Base-by-base conservation (phyloP, 2,797 vertebrate species). In the Gallinago solitaria region DNA sequence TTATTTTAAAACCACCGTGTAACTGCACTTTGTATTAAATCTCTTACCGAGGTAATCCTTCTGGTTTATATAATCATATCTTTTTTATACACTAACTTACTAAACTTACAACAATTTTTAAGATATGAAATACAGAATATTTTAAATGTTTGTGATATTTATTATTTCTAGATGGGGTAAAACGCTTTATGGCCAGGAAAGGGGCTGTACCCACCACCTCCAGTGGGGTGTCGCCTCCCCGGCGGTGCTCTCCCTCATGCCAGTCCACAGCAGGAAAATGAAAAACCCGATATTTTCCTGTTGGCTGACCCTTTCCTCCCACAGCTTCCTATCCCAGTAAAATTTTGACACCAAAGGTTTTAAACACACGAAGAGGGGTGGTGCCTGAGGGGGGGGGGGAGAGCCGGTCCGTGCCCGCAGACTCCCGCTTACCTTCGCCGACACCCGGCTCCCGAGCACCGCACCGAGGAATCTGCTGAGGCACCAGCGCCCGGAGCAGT, bases 261-360 rank as follows among this genome's bases (percentile, higher is more conserved):
- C 54, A n/a, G 32, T 13, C 32, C n/a, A 33, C 56, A 33, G 16
- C 24, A 79, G 95, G 93, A 94, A 95, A 89, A 89, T 80, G 67
- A 91, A 94, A 81, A 70, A 0, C 45, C 9, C 0, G 4, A 6
- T 92, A 87, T 80, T 41, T 96, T 95, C 95, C 96, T 94, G 77
- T 93, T 94, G 83, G 86, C 91, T 95, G 94, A 94, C 96, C 89
- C 77, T 16, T 93, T 95, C 95, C 90, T 92, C 71, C 86, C 90
- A 50, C 64, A 51, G 74, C 47, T 96, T 94, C 94, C 95, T 54
- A 59, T 79, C 43, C 15, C 25, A 91, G 43, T 33, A 51, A 83
- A 79, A 82, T 82, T 88, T 60, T 95, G 50, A 94, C 80, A 87
- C 25, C 16, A 33, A 39, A n/a, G 6, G 25, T 63, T 95, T 87